Evolutionary conservation across 2,888 invertebrate genomes (phyloP), one percentile per base, ranked within the genome.

Genomic region (Folsomia candida): DNA sequence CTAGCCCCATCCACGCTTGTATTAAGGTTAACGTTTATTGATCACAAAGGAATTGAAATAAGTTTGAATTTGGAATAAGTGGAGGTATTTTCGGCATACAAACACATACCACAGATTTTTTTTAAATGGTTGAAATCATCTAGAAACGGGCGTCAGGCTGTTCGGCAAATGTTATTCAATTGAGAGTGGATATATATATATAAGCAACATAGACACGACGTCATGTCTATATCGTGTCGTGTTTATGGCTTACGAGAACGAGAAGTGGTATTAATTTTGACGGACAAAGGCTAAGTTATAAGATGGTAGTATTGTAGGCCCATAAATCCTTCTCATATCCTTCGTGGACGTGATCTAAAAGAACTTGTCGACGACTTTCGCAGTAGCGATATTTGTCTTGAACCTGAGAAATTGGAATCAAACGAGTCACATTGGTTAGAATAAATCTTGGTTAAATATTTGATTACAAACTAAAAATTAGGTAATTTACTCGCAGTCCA

Each of bases 251-350:
- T 37, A 37, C 4, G 6, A 14, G 37, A 37, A 37, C 37, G 4
- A 37, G 6, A 37, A 4, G 14, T 37, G 4, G 4, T n/a, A n/a
- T n/a, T n/a, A n/a, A n/a, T 37, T 14, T 37, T 37, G 37, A 37
- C 37, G 14, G 37, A 9, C 14, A 37, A 37, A 37, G 37, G 37
- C 37, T 14, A 37, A 37, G 37, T 37, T 37, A 37, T 37, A 37
- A 37, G 4, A 37, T 9, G 37, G 54, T 54, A 20, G 18, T 93
- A 85, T 91, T 92, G 84, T 93, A 95, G 82, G 93, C 93, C 98
- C 97, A 98, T 90, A 94, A 91, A 83, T 97, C 97, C 86, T 94
- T 95, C 84, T 98, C 98, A 84, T 97, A 97, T 76, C 98, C 98
- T 87, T 99, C 98, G 84, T 96, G 93, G 66, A 98, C 98, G 84